Evolutionary conservation across 2,113 vertebrate species (phyloP).

Genomic region (Pipra filicauda): DNA sequence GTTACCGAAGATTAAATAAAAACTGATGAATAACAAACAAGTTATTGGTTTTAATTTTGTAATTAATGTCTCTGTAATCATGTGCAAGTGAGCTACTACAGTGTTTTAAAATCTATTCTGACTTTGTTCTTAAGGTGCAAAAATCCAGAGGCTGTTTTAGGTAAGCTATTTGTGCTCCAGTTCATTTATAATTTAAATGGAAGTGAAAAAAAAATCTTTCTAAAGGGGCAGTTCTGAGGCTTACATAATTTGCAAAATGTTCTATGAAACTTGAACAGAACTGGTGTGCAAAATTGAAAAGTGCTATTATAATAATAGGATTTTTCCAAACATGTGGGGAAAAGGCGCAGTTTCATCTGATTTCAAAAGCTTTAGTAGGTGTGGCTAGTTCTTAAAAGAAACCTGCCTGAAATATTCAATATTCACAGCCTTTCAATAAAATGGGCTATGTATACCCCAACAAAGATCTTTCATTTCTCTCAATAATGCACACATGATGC

Average conservation of each 20-base stretch:
- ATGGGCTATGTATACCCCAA: not conserved
- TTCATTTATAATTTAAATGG: not conserved
- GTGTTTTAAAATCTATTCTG: not conserved
- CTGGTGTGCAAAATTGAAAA: not conserved
- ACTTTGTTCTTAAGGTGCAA: not conserved
- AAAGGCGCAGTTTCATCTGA: not conserved
- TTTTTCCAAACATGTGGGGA: not conserved
- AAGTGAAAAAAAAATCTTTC: not conserved
- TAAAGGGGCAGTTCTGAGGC: rapidly evolving
- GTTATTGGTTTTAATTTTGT: not conserved
- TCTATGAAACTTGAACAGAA: not conserved
- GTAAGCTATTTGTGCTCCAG: not conserved
- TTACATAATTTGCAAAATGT: not conserved
- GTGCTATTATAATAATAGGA: rapidly evolving
- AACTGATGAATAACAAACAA: not conserved
- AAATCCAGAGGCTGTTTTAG: not conserved
- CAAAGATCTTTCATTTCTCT: not conserved
- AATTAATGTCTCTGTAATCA: not conserved
- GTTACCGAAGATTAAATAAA: not conserved
- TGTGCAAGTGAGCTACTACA: not conserved
- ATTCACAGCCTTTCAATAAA: not conserved
- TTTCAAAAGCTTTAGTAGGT: not conserved
- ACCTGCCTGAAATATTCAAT: not conserved
- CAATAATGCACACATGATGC: not conserved
- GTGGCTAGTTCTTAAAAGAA: not conserved